A percentile compares a stretch with the other conserved stretches of the same genome.
Conservation (phyloP, 2,797 vertebrate species). For the Pteropus rufus region DNA sequence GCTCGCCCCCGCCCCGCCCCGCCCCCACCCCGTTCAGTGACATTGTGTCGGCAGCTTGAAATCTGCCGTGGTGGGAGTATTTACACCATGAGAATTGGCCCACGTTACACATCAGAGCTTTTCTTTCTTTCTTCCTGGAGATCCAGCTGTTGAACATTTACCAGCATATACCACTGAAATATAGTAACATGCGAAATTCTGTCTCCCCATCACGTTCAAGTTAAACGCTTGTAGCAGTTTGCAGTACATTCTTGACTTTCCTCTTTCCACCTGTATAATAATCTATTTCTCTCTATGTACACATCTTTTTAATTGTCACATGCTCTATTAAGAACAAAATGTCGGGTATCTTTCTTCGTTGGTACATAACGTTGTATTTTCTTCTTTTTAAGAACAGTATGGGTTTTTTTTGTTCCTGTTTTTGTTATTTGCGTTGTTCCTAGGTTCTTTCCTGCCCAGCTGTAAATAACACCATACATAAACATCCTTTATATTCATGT, state of each 20-base stretch:
- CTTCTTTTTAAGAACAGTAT: not conserved
- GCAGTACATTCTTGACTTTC: not conserved
- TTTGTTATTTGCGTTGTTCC: not conserved
- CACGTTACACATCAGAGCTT: not conserved
- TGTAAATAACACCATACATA: not conserved
- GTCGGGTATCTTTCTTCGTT: not conserved
- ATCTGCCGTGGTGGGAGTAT: not conserved
- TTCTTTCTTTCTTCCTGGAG: not conserved
- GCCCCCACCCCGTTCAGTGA: not conserved
- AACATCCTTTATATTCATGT: not conserved
- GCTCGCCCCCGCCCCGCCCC: not conserved
- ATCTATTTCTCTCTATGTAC: not conserved
- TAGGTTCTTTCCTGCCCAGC: not conserved
- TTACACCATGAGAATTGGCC: not conserved
- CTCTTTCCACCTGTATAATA: not conserved
- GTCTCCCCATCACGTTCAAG: not conserved
- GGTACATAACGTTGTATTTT: not conserved
- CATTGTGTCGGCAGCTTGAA: not conserved
- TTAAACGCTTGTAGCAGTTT: not conserved
- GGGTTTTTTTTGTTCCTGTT: not conserved
- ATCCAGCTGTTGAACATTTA: not conserved
- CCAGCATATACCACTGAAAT: not conserved
- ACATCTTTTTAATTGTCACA: not conserved
- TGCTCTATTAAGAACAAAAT: not conserved
- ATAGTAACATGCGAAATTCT: not conserved